Evolutionary conservation across 2,888 invertebrate species (phyloP), one percentile per base, ranked within the genome.

Genomic region (Buathra laborator): DNA sequence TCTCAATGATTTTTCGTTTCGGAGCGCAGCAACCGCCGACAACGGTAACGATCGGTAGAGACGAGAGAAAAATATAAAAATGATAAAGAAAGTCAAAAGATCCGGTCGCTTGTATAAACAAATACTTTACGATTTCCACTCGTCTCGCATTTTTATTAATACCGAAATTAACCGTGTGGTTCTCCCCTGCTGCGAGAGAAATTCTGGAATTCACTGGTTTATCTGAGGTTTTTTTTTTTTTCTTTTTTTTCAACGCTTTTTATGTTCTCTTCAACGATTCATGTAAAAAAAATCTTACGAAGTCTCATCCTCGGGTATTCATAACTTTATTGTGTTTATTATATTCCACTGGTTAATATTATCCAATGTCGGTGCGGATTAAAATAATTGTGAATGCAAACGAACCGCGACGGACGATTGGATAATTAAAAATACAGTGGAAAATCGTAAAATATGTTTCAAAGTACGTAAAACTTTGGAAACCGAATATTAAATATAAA

Each of bases 41-140:
- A 62, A 24, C n/a, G 59, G n/a, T 62, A 62, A 62, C 59, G 59
- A 62, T 62, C 32, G 32, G 59, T 10, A 32, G 29, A 14, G 14
- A 29, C 12, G 5, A 59, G 12, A 5, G 29, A 59, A 29, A 56
- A 56, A 24, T 14, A 48, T n/a, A 10, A 59, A 59, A 59, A 59
- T 29, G 6, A 48, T 48, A n/a, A 48, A 48, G 48, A 12, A 48
- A 48, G 14, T n/a, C 29, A 24, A 29, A 29, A 12, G 29, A 59
- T 19, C 29, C 29, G 24, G 59, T 62, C 59, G 29, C 6, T 29
- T 14, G 29, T 62, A 62, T 32, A 62, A 62, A 62, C 59, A 32
- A 32, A 62, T 62, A 62, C 32, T 62, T 62, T 62, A 62, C 19
- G 32, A 62, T 62, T 32, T 62, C 59, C 59, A 62, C n/a, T 62